These are phyloP conservation scores for Paramormyrops hopkinsi DNA, from an alignment of 2,797 vertebrate genomes.

Conservation along the genomic window DNA sequence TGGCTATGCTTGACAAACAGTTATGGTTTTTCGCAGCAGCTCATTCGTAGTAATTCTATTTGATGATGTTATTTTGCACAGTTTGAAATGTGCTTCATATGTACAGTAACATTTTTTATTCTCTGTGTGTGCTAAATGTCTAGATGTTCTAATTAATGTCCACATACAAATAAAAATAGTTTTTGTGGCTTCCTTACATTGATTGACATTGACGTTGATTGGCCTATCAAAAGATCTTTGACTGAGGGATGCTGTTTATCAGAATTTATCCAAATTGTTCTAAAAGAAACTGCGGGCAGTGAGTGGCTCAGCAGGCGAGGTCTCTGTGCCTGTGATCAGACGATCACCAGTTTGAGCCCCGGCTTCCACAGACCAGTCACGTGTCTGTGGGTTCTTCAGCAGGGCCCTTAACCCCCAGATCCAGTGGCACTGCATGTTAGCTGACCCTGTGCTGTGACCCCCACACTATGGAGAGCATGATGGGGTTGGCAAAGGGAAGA, in stretches of 20 bases:
- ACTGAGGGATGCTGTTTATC: not conserved
- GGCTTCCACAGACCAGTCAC: too few relatives aligned
- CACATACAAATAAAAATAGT: not conserved
- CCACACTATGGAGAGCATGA: too few relatives aligned
- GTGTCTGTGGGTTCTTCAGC: too few relatives aligned
- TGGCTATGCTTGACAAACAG: not conserved
- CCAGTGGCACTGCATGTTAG: too few relatives aligned
- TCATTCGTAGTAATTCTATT: not conserved
- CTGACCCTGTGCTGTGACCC: too few relatives aligned
- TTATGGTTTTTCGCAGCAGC: not conserved
- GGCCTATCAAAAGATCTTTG: not conserved
- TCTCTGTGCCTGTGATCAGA: not conserved
- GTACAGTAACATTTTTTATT: not conserved
- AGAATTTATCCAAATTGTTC: not conserved
- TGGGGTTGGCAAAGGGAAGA: too few relatives aligned
- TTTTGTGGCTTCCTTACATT: not conserved
- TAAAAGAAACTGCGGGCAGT: not conserved
- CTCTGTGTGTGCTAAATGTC: not conserved
- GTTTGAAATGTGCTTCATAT: not conserved
- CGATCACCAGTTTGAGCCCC: too few relatives aligned
- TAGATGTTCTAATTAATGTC: not conserved
- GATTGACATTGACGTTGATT: not conserved
- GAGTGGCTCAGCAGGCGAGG: not conserved
- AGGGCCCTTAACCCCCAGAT: too few relatives aligned
- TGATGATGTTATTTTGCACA: not conserved